Evolutionary conservation across 2,797 vertebrate genomes (phyloP).

Genomic region (Scolopax bukidnonensis): DNA sequence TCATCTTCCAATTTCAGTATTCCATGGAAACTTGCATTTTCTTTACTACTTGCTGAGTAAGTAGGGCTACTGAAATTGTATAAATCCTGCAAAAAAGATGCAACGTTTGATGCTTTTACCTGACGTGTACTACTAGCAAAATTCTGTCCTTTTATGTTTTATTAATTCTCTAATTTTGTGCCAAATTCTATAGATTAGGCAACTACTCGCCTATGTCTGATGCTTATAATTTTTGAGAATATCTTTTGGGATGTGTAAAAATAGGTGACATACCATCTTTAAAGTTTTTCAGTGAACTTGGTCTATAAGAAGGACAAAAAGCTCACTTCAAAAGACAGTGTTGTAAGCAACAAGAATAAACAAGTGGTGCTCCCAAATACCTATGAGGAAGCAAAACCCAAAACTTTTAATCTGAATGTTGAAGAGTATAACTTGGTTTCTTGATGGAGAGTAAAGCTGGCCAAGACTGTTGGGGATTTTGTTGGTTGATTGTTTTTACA

Average conservation of each 20-base stretch:
- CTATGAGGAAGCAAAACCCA: neutral
- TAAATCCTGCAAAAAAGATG: neutral
- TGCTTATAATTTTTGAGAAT: neutral
- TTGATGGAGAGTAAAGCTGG: neutral
- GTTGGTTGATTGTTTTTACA: neutral
- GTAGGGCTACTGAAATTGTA: neutral
- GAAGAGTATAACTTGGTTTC: neutral
- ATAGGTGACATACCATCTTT: neutral
- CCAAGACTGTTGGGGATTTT: neutral
- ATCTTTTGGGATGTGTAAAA: neutral
- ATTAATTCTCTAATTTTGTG: neutral
- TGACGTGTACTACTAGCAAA: neutral
- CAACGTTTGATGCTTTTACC: neutral
- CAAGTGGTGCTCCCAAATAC: neutral
- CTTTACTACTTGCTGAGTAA: neutral
- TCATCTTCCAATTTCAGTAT: neutral
- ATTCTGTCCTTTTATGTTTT: neutral
- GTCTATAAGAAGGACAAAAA: neutral
- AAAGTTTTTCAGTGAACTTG: neutral
- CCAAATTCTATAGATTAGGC: neutral
- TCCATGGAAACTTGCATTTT: neutral
- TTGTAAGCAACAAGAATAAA: neutral
- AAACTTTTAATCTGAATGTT: neutral
- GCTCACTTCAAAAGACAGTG: neutral
- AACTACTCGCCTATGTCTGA: neutral